phyloP scores from a whole-genome alignment of 2,888 invertebrate species.

The Epinotia brunnichana region DNA sequence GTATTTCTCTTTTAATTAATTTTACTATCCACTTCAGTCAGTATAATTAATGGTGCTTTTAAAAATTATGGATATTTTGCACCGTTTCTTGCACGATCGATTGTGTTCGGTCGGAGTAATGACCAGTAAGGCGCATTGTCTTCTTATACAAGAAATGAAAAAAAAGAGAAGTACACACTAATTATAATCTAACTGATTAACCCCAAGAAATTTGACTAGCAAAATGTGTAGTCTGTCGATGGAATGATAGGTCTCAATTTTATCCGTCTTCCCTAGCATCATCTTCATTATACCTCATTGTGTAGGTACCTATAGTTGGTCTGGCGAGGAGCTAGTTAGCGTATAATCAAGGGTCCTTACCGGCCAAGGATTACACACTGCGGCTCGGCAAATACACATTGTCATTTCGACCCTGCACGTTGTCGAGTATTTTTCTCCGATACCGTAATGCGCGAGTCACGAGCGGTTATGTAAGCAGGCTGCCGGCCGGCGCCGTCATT shows the following conservation, averaged over 20 bases:
- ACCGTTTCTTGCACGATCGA: slow-evolving; percentile 26
- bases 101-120: slow-evolving; percentile 23
- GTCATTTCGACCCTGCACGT: slow-evolving; percentile 60
- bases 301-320: slow-evolving; percentile 13
- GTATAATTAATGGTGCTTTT: slow-evolving; percentile 36
- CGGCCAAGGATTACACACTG: slow-evolving; percentile 31
- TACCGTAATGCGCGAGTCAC: slow-evolving; percentile 83
- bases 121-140: slow-evolving; percentile 16
- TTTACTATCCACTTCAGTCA: slow-evolving; percentile 42
- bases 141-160: background rate
- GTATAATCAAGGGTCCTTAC: slow-evolving; percentile 39
- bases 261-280: slow-evolving; percentile 8
- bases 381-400: slow-evolving; percentile 42
- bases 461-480: slow-evolving; percentile 83
- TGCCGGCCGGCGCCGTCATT: slow-evolving; percentile 78
- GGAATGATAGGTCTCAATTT: background rate
- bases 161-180: background rate
- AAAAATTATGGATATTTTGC: slow-evolving; percentile 32
- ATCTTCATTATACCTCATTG: slow-evolving; percentile 13
- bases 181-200: background rate
- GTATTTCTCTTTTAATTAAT: slow-evolving; percentile 46
- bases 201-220: background rate
- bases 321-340: slow-evolving; percentile 33
- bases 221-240: slow-evolving; percentile 9
- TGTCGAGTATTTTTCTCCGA: slow-evolving; percentile 72